These are phyloP conservation scores for Eulemur mongoz DNA, from an alignment of 2,797 vertebrate genomes.

Conservation along the genomic window DNA sequence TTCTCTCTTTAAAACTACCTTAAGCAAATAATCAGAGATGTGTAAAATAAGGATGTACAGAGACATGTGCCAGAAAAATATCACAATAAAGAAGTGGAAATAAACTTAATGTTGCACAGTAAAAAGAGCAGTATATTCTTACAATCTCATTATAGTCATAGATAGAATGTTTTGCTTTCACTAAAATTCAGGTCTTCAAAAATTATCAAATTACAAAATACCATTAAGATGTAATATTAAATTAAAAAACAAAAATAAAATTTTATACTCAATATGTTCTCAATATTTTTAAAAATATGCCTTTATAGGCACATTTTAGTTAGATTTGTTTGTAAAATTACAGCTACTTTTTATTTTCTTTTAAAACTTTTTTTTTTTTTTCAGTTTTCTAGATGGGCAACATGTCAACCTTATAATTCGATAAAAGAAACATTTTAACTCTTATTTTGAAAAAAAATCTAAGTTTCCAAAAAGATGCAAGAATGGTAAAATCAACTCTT, in stretches of 20 bases:
- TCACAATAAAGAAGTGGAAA: background rate
- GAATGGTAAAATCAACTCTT: background rate
- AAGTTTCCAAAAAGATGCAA: background rate
- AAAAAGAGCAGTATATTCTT: background rate
- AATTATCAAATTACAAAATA: background rate
- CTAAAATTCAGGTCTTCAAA: background rate
- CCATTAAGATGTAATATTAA: background rate
- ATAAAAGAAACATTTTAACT: background rate
- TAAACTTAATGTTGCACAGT: background rate
- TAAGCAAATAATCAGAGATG: constrained; percentile 12
- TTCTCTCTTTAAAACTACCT: background rate
- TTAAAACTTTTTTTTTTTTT: background rate
- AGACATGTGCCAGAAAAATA: background rate
- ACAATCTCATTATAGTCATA: background rate
- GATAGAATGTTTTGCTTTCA: background rate
- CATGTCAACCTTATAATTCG: background rate
- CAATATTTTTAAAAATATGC: background rate
- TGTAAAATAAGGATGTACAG: background rate
- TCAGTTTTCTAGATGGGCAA: background rate
- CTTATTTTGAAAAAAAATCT: background rate
- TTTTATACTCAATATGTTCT: background rate
- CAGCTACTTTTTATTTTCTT: background rate
- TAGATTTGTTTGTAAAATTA: background rate
- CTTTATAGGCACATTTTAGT: background rate
- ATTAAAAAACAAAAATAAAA: background rate